phyloP scores from a whole-genome alignment of 2,888 invertebrate genomes.

The Heliconius erato region DNA sequence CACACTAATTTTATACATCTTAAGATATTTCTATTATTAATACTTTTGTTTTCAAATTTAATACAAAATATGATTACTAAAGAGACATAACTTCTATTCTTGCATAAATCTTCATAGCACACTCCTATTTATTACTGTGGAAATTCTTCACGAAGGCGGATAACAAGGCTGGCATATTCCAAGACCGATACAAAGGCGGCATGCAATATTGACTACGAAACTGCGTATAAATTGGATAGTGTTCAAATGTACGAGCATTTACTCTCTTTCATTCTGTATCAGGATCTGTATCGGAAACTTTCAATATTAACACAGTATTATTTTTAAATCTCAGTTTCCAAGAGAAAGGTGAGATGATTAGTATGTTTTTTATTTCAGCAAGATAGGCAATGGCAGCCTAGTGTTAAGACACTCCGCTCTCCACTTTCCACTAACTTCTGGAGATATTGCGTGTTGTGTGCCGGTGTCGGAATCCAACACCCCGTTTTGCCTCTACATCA shows the following conservation, averaged over 20 bases:
- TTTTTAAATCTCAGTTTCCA: too few relatives aligned
- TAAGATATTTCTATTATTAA: not conserved
- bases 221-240: conserved; percentile 24
- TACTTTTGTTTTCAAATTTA: not conserved
- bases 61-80: not conserved
- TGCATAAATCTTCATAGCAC: not conserved
- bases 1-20: not conserved
- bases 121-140: not conserved
- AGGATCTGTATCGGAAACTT: too few relatives aligned
- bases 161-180: not conserved
- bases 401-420: too few relatives aligned
- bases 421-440: too few relatives aligned
- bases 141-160: not conserved
- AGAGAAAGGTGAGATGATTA: too few relatives aligned
- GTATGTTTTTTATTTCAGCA: too few relatives aligned
- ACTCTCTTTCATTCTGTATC: not conserved
- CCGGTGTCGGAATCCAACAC: too few relatives aligned
- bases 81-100: not conserved
- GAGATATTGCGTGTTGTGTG: too few relatives aligned
- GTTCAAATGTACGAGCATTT: not conserved
- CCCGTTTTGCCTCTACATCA: too few relatives aligned
- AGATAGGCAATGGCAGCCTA: too few relatives aligned
- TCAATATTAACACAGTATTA: too few relatives aligned
- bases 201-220: conserved; percentile 64
- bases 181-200: conserved; percentile 54